Percentiles rank a stretch among this genome's conserved stretches.
Evolutionary conservation across 92 coral and sea anemone species (phyloP).

Genomic region (Porites lobata): DNA sequence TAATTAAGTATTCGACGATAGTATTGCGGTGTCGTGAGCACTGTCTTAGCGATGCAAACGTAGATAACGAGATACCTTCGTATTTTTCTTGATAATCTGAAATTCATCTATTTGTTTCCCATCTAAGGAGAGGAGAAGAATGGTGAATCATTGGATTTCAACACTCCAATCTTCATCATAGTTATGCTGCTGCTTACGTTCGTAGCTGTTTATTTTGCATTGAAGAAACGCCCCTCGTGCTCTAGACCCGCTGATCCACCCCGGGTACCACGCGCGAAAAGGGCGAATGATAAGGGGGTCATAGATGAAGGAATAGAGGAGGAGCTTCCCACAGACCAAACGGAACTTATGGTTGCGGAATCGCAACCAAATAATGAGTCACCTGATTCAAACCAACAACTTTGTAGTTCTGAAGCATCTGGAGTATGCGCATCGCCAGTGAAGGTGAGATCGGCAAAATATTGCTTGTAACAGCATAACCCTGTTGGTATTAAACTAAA

Average conservation of each 20-base stretch:
- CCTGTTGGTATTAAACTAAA: too few species aligned
- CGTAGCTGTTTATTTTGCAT: neutral
- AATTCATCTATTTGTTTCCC: neutral
- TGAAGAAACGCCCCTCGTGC: neutral
- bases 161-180: neutral
- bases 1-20: too few species aligned
- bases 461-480: too few species aligned
- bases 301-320: neutral
- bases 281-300: neutral
- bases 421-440: neutral
- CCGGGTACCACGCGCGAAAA: neutral
- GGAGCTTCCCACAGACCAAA: conserved; percentile 28
- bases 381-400: neutral
- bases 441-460: conserved; percentile 2
- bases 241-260: neutral
- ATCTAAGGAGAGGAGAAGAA: neutral
- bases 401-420: neutral
- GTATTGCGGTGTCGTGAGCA: too few species aligned
- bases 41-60: too few species aligned
- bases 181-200: conserved; percentile 1
- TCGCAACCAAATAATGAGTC: neutral
- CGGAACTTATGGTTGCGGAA: neutral
- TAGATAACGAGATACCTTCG: too few species aligned
- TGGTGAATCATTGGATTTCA: neutral
- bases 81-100: too few species aligned